Evolutionary conservation across 2,888 invertebrate species (phyloP).

Genomic region (Trichacis sp.): DNA sequence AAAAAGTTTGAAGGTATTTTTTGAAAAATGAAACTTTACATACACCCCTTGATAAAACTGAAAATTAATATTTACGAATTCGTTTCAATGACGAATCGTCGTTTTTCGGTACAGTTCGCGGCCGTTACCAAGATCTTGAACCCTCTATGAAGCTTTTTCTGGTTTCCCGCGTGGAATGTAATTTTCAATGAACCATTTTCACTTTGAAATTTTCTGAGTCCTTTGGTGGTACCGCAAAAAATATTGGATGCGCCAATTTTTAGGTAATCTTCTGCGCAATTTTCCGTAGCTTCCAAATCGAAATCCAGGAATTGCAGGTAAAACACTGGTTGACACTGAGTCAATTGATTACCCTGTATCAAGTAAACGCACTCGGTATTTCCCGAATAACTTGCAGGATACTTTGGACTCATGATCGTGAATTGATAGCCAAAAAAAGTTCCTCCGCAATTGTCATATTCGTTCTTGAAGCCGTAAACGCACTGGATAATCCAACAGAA

Average conservation of each 20-base stretch:
- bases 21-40: too few species aligned
- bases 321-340: conserved; percentile 70
- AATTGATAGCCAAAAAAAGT: conserved; percentile 70
- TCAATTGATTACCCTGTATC: conserved; percentile 68
- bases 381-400: conserved; percentile 69
- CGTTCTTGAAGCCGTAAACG: conserved; percentile 17
- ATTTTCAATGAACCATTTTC: conserved; percentile 69
- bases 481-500: conserved; percentile 3
- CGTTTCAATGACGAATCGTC: conserved; percentile 4
- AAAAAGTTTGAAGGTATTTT: background rate
- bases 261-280: conserved; percentile 71
- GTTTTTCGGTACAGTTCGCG: conserved; percentile 61
- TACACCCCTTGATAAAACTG: too few species aligned
- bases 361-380: conserved; percentile 70
- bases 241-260: conserved; percentile 70
- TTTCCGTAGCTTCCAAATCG: conserved; percentile 68
- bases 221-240: conserved; percentile 71
- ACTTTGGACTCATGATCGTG: conserved; percentile 71
- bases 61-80: conserved; percentile 31
- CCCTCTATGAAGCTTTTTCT: conserved; percentile 60
- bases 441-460: conserved; percentile 60
- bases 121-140: conserved; percentile 72
- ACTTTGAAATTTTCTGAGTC: conserved; percentile 69
- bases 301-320: conserved; percentile 73
- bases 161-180: conserved; percentile 68